Base-by-base conservation (phyloP, 1,140 invertebrate genomes). In the Polypedilum pembai region DNA sequence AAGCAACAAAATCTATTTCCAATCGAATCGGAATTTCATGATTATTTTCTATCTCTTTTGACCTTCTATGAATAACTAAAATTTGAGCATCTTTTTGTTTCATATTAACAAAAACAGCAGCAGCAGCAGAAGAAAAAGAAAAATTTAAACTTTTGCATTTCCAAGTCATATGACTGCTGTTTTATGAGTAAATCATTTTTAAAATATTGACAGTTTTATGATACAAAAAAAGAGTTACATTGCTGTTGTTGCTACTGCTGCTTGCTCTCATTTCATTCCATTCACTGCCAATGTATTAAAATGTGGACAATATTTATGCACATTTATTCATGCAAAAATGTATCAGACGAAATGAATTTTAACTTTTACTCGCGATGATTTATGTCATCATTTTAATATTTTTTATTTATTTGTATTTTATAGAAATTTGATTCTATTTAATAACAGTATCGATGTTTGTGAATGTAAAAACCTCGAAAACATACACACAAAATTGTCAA, bases 191-290 rank as follows among this genome's bases (percentile, higher is more conserved):
- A 69, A 69, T 69, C 65, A 69, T 69, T 20, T 18, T 7, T 20
- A 18, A 18, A 69, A 69, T 21, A 69, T 69, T 69, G 65, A 69
- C 65, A 69, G 65, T 69, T 69, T 69, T 69, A 69, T 69, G 65
- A 69, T 18, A 5, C 65, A 69, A 69, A 69, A 33, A 33, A 33
- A 33, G 24, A 18, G 17, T 69, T 69, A 69, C 65, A 69, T 69
- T 20, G 24, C 20, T 69, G 20, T 7, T 69, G 17, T 1, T 69
- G 24, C 24, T 69, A 45, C 8, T 10, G 41, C 41, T 56, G 12
- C 45, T n/a, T 56, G 45, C 45, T 56, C 45, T n/a, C 45, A 56
- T 56, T 56, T 56, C 45, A 56, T 56, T n/a, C n/a, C 45, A n/a
- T 12, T 56, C 12, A 56, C 24, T 33, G 45, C 12, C 45, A 56